Evolutionary conservation across 2,888 invertebrate species (phyloP), one percentile per base, ranked within the genome.

Genomic region (Rotaria macrura): DNA sequence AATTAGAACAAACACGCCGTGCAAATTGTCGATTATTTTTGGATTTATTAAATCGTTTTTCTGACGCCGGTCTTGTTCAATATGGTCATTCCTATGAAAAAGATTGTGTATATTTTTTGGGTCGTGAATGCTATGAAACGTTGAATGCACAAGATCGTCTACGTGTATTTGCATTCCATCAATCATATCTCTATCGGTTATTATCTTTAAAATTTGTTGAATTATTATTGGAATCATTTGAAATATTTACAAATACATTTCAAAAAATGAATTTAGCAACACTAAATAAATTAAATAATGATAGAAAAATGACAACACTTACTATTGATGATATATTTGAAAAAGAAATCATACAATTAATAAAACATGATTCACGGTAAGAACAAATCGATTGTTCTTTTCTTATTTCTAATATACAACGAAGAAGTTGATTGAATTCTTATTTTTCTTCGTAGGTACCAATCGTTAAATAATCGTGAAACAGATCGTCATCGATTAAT

Each of bases 71-170:
- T 43, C 79, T 79, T 79, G 43, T 79, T 43, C 79, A 79, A n/a
- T 79, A 79, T 79, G 79, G 43, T 43, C 79, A 79, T 43, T 40
- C 79, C 12, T 43, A 40, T n/a, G 79, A 79, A 43, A 79, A 79
- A 79, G 79, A 79, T 79, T 79, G 79, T 79, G 79, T 79, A 14
- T 79, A 79, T 43, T 79, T 79, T 79, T 43, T 79, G 43, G 79
- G 79, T 43, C 43, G 79, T 43, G 79, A 79, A 43, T 79, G 79
- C 43, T 79, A 79, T 79, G 79, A 79, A 79, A n/a, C 40, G 0
- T 79, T 79, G 43, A 10, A 40, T 79, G 43, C 43, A n/a, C 79
- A 79, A 79, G 79, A 79, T 79, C 79, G 79, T 79, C n/a, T 79
- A 43, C 43, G 43, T 79, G 79, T 43, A 5, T 79, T 79, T 79